Conservation (phyloP, 2,113 vertebrate genomes). For the Melanostigma gelatinosum region DNA sequence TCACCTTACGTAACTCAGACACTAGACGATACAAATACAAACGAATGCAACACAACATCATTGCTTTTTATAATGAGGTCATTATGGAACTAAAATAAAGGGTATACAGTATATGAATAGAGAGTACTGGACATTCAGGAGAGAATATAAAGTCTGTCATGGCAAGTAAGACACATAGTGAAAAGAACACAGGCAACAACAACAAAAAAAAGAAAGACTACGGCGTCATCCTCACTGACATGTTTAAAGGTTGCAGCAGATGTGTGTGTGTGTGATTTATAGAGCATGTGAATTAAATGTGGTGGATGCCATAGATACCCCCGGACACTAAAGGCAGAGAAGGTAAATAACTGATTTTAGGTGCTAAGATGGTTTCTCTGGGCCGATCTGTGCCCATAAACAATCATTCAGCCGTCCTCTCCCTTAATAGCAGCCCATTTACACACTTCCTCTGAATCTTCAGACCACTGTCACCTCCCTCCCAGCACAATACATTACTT, state of each 20-base stretch:
- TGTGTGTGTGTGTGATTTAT: slow-evolving; percentile 37
- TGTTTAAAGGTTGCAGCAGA: slow-evolving; percentile 41
- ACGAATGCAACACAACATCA: not conserved
- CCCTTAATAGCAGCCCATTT: slow-evolving; percentile 61
- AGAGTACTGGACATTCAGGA: not conserved
- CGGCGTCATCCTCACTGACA: slow-evolving; percentile 24
- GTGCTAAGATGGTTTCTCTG: slow-evolving; percentile 59
- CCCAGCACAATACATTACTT: slow-evolving; percentile 61
- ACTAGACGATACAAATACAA: slow-evolving; percentile 3
- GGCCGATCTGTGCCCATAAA: slow-evolving; percentile 55
- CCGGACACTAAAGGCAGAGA: slow-evolving; percentile 10
- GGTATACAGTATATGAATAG: not conserved
- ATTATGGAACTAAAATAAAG: slow-evolving; percentile 3
- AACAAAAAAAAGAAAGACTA: slow-evolving; percentile 25
- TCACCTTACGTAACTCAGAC: slow-evolving; percentile 11
- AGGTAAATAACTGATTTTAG: slow-evolving; percentile 59
- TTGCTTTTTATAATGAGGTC: not conserved
- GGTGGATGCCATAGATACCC: slow-evolving; percentile 3
- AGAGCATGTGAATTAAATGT: slow-evolving; percentile 28
- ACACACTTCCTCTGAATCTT: slow-evolving; percentile 55
- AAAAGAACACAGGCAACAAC: slow-evolving; percentile 23
- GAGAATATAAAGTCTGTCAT: not conserved
- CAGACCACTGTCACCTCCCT: slow-evolving; percentile 64
- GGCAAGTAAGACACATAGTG: not conserved
- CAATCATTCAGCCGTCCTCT: slow-evolving; percentile 57